Evolutionary conservation across 2,797 vertebrate genomes (phyloP), one percentile per base, ranked within the genome.

Genomic region (Glossophaga mutica): DNA sequence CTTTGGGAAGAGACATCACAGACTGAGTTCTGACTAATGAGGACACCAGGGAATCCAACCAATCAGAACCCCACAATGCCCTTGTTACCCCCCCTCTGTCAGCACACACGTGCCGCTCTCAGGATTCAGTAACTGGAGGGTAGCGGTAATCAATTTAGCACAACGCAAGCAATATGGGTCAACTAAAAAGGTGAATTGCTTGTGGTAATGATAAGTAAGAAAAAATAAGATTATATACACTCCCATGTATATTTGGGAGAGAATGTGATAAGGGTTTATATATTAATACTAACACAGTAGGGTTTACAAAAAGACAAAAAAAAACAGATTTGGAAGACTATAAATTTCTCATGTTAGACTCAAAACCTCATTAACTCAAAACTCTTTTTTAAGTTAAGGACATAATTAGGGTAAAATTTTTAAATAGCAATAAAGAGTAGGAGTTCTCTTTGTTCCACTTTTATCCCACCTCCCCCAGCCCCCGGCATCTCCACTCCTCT

Each of bases 11-110:
- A 67, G 3, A 42, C 50, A 84, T 42, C 44, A 29, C 70, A 90
- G 85, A 90, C 46, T 16, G 68, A 76, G 65, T 71, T n/a, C 85
- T 87, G 59, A 82, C 82, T 95, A 87, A 96, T 85, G 68, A 59
- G 67, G 71, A 62, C 70, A 71, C 83, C 32, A 52, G 86, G 88
- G 91, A 93, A 91, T 91, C 79, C 55, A 92, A 32, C 85, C 90
- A 67, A 22, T 88, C 83, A 44, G 73, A 94, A 34, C 29, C 39
- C 29, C 22, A 74, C 29, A 62, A n/a, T 74, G 21, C 26, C 37
- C 37, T 7, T 22, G 48, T 57, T 52, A 65, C 29, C 29, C 14
- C 57, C 79, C 76, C 16, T 18, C 39, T 48, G 65, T 59, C 77
- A 76, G 46, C 55, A 95, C 46, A 57, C 73, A 78, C 32, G 85